Base-by-base conservation (phyloP, 2,113 vertebrate species). In the Bujurquina vittata region DNA sequence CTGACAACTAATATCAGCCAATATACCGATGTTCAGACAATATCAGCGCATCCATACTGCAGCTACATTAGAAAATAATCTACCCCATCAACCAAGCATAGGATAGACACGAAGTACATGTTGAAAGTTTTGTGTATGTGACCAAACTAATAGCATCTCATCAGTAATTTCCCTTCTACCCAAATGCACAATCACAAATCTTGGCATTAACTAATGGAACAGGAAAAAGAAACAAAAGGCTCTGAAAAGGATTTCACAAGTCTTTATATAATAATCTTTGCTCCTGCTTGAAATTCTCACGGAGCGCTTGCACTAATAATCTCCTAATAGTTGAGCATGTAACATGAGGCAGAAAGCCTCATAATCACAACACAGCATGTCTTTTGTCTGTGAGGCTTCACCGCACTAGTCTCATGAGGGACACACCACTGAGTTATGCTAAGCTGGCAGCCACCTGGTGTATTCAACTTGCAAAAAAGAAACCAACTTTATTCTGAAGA, bases 311-410 rank as follows among this genome's bases (percentile, higher is more conserved):
- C 4, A 11, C 59, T 69, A 62, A 58, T 86, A 49, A 87, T 86
- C 74, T 56, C 43, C 79, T 59, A 89, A 88, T 73, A 72, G 37
- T 14, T 17, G 17, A 40, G 43, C 75, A 60, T 1, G 4, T 55
- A 84, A 84, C 55, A 76, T 77, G 72, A 67, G 49, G 74, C 49
- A 31, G 29, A 83, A 7, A 18, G 80, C 49, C 54, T 74, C 58
- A 79, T 74, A 87, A 90, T 87, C 84, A 69, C 84, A 56, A 75
- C 14, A 91, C 79, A 91, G 84, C 56, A 55, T 33, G 72, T 55
- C 80, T 84, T 91, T 90, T 93, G 91, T 94, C 55, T 86, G 57
- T 18, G 78, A 54, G 49, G 57, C 73, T 84, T 76, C 61, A 54
- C 40, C 31, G 61, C 43, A 37, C n/a, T 46, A 77, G 67, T 87